Percentiles rank a stretch among this genome's conserved stretches.
Conservation (phyloP, 2,888 invertebrate genomes). For the Mythimna vitellina region DNA sequence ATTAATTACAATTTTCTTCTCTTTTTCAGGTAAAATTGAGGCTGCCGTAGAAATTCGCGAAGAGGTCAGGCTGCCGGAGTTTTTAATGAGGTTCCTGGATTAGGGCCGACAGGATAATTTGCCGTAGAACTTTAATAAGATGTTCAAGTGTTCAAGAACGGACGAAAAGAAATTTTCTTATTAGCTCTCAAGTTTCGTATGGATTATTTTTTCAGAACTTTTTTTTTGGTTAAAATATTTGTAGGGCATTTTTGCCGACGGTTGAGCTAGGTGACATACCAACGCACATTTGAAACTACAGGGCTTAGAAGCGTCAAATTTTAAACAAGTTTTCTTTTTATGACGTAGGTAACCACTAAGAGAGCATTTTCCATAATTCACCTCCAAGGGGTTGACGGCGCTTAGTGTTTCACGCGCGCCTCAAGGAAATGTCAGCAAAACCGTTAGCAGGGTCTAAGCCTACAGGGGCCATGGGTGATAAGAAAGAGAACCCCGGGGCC, state of each 20-base stretch:
- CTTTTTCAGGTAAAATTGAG: constrained; percentile 65
- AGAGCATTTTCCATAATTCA: no score
- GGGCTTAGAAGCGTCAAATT: no score
- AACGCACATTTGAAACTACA: no score
- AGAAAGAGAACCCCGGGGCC: no score
- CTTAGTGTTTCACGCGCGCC: no score
- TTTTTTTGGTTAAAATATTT: background rate
- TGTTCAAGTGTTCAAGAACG: constrained; percentile 57
- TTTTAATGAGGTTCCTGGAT: constrained; percentile 68
- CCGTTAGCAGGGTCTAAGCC: no score
- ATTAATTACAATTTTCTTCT: constrained; percentile 59
- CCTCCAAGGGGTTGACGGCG: no score
- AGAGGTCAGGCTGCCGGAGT: constrained; percentile 57
- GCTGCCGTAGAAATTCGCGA: constrained; percentile 43
- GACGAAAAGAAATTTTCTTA: constrained; percentile 55
- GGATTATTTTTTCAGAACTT: constrained; percentile 18
- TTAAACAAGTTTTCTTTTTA: no score
- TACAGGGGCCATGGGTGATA: no score
- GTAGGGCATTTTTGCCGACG: background rate
- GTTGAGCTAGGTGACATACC: no score
- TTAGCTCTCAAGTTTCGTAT: constrained; percentile 52
- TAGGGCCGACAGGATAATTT: constrained; percentile 67
- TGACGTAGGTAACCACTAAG: no score
- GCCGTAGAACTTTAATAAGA: constrained; percentile 71
- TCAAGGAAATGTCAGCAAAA: no score